phyloP scores from a whole-genome alignment of 2,113 vertebrate genomes.

The Orycteropus afer region DNA sequence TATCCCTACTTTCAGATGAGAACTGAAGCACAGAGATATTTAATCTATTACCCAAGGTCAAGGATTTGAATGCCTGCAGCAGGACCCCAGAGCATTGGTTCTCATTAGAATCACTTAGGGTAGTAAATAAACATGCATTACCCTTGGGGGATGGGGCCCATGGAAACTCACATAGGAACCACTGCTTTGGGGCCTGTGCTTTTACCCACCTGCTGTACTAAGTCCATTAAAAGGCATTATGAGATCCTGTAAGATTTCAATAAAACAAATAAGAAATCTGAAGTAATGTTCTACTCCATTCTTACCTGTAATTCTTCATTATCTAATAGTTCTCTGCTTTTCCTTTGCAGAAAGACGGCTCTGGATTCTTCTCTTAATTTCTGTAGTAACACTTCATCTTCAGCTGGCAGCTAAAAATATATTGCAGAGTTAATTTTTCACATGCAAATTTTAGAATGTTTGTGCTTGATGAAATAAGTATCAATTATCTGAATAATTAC shows the following conservation, averaged over 20 bases:
- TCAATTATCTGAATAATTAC: background rate
- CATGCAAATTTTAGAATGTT: slow-evolving; percentile 26
- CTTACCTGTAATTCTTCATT: slow-evolving; percentile 97
- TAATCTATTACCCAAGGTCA: background rate
- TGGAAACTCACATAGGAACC: background rate
- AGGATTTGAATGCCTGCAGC: background rate
- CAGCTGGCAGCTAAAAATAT: slow-evolving; percentile 92
- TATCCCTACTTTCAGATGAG: background rate
- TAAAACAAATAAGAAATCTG: slow-evolving; percentile 10
- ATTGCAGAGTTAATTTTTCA: slow-evolving; percentile 42
- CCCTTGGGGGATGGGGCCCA: background rate
- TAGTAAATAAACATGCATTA: background rate
- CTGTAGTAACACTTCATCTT: slow-evolving; percentile 97
- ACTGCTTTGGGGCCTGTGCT: background rate
- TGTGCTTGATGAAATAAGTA: slow-evolving; percentile 33
- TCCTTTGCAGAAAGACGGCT: slow-evolving; percentile 98
- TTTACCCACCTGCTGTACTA: background rate
- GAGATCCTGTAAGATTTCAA: background rate
- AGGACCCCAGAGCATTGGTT: background rate
- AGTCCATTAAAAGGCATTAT: background rate
- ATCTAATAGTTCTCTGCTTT: slow-evolving; percentile 97
- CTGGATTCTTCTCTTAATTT: slow-evolving; percentile 98
- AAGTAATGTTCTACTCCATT: slow-evolving; percentile 33
- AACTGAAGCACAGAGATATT: background rate
- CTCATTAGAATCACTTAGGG: slow-evolving; percentile 4